A percentile compares a stretch with the other conserved stretches of the same genome.
Conservation (phyloP, 2,113 vertebrate species). For the Mungos mungo region DNA sequence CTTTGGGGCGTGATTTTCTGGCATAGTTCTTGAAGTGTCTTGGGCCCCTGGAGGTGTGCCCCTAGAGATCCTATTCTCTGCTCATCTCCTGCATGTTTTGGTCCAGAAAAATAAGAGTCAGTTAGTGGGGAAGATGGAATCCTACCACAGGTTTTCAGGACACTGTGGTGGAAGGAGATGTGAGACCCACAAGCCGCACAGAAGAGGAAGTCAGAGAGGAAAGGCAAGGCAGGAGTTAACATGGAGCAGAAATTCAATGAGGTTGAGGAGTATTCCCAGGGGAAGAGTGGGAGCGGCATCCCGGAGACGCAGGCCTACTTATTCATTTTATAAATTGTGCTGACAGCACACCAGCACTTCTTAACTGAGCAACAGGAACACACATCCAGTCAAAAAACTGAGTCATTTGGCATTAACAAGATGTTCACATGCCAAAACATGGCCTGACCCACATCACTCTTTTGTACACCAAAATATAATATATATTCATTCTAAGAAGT, state of each 20-base stretch:
- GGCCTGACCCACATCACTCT: background rate
- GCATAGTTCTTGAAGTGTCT: background rate
- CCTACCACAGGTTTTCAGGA: background rate
- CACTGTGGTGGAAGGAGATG: background rate
- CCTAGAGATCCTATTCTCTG: no score
- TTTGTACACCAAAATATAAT: background rate
- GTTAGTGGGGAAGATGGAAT: background rate
- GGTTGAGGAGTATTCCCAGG: background rate
- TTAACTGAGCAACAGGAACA: background rate
- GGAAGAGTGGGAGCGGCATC: background rate
- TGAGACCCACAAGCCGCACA: rapidly evolving
- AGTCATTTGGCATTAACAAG: slow-evolving; percentile 29
- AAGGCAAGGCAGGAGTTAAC: background rate
- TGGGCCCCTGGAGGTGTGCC: background rate
- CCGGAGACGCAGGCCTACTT: background rate
- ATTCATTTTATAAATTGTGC: background rate
- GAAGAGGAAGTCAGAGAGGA: background rate
- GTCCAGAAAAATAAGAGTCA: background rate
- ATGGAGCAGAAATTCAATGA: background rate
- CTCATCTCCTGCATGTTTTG: background rate
- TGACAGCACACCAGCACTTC: background rate
- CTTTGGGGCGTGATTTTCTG: background rate
- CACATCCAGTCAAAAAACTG: background rate
- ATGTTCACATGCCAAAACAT: background rate
- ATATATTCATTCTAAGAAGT: background rate